Conservation (phyloP, 2,113 vertebrate species). For the Dasypus novemcinctus region DNA sequence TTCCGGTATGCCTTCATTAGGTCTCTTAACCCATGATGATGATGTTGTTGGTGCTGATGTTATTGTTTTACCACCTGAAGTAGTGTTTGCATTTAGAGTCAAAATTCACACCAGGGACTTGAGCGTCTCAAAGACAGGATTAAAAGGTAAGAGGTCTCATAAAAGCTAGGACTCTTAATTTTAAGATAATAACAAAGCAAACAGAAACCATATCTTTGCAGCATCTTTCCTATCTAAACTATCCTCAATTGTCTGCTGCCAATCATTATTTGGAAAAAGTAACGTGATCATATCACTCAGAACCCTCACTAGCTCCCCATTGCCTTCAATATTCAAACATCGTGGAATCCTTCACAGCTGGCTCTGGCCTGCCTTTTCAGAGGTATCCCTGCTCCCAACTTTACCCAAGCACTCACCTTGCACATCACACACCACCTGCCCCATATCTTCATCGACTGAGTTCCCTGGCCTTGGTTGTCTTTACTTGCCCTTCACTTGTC, state of each 20-base stretch:
- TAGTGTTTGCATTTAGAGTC: not conserved
- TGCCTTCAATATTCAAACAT: not conserved
- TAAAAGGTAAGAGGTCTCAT: not conserved
- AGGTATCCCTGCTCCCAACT: not conserved
- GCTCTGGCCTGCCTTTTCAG: not conserved
- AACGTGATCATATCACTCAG: not conserved
- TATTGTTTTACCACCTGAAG: not conserved
- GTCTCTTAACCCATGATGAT: not conserved
- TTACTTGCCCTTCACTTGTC: not conserved
- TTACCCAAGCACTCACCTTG: not conserved
- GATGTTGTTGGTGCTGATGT: not conserved
- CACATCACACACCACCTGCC: not conserved
- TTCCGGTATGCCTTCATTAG: not conserved
- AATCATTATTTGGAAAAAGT: not conserved
- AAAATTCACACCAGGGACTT: constrained; percentile 12
- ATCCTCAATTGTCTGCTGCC: not conserved
- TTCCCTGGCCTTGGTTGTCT: not conserved
- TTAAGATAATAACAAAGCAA: not conserved
- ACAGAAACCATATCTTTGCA: not conserved
- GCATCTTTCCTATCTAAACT: not conserved
- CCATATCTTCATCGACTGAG: not conserved
- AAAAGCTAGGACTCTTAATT: not conserved
- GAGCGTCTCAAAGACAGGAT: not conserved
- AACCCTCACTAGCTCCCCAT: not conserved
- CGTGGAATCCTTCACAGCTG: not conserved